Evolutionary conservation across 2,888 invertebrate genomes (phyloP).

Genomic region (Thysanoteuthis rhombus): DNA sequence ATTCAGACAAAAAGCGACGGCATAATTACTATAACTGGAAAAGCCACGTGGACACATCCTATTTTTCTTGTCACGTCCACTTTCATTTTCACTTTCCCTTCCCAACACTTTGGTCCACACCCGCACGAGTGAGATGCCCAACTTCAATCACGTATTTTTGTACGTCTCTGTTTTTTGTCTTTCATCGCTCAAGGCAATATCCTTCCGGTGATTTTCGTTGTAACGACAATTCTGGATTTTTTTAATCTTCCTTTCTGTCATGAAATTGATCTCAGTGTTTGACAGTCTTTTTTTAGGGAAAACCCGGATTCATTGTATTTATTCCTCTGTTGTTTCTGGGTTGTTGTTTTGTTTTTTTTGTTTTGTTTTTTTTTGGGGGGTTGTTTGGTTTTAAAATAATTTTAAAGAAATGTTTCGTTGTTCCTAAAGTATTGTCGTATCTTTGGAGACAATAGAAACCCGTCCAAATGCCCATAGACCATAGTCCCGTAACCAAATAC

Average conservation of each 20-base stretch:
- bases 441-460: too few species aligned
- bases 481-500: too few species aligned
- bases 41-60: neutral
- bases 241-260: neutral
- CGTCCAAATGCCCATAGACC: too few species aligned
- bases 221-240: neutral
- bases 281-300: neutral
- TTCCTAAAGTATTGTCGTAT: too few species aligned
- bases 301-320: too few species aligned
- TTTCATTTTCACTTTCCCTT: neutral
- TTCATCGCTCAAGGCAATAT: neutral
- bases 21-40: neutral
- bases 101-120: neutral
- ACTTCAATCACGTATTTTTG: neutral
- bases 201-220: neutral
- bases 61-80: neutral
- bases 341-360: too few species aligned
- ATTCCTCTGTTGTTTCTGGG: too few species aligned
- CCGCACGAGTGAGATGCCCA: neutral
- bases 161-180: neutral
- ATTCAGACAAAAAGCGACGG: conserved; percentile 12
- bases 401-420: too few species aligned
- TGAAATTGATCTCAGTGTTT: neutral
- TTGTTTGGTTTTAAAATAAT: too few species aligned
- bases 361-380: too few species aligned